Base-by-base conservation (phyloP, 1,140 invertebrate genomes). In the Calliphora vicina region DNA sequence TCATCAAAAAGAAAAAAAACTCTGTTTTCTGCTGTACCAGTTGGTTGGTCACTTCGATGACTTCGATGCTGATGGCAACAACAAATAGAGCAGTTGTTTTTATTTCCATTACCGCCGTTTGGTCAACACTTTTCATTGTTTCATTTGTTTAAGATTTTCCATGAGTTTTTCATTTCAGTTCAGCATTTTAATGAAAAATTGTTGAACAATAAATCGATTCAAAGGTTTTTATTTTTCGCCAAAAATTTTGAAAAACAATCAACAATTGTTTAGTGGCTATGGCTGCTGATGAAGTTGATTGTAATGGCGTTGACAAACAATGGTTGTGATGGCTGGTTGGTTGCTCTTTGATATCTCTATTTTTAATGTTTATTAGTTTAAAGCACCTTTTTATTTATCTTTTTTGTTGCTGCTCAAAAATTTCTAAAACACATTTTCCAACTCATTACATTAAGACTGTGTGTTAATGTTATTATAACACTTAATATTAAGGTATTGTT, bases 81-180 rank as follows among this genome's bases (percentile, higher is more conserved):
- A 67, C 20, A 67, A 67, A 23, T 67, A 67, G 61, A 67, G 61
- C 61, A 67, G 61, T 67, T 67, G 61, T 67, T 67, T 67, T 67
- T 67, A 67, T 23, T 10, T 23, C n/a, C 61, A 67, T 67, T 67
- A 67, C 61, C 61, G 61, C 61, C 61, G 61, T 67, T 67, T 67
- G 61, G 61, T 67, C 61, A 67, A 67, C 61, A 67, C 61, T 67
- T 67, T 67, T 67, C 61, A 23, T 67, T 67, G 61, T 67, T 23
- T 8, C 9, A 25, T 23, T 67, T 67, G 61, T 67, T 23, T 23
- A 23, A 6, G 8, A 67, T 67, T 67, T 57, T 57, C 50, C n/a
- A 57, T 17, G 50, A 17, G n/a, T n/a, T 57, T 57, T 57, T 57
- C 50, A 57, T 23, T 67, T 67, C 61, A 67, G 61, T 67, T 67